A percentile compares a stretch with the other conserved stretches of the same genome.
Evolutionary conservation across 2,797 vertebrate species (phyloP).

Genomic region (Sebastes nivosus): DNA sequence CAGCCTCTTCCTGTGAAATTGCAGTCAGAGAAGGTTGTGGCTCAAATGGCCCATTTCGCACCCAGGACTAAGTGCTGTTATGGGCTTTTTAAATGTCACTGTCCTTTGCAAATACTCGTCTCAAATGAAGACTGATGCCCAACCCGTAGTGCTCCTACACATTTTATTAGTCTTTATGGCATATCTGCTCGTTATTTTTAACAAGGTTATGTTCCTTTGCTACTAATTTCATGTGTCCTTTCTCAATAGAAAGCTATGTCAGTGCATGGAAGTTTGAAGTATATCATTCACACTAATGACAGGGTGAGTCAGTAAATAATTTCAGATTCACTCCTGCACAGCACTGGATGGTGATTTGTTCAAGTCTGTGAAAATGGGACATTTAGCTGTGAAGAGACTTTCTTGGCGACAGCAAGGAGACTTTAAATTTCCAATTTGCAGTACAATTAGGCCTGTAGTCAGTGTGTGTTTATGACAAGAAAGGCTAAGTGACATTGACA

Average conservation of each 20-base stretch:
- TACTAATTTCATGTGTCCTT: slow-evolving; percentile 20
- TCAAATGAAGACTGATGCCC: slow-evolving; percentile 34
- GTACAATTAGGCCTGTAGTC: slow-evolving; percentile 21
- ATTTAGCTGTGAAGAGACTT: slow-evolving; percentile 17
- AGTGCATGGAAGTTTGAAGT: slow-evolving; percentile 24
- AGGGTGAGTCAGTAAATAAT: slow-evolving; percentile 48
- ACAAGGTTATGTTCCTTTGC: slow-evolving; percentile 29
- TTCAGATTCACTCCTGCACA: slow-evolving; percentile 11
- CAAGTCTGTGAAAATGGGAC: slow-evolving; percentile 18
- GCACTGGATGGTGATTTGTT: slow-evolving; percentile 9
- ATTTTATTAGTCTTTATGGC: slow-evolving; percentile 22
- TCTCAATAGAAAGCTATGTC: slow-evolving; percentile 14
- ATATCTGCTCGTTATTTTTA: slow-evolving; percentile 47
- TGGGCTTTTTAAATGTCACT: slow-evolving; percentile 47
- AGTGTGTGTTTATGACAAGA: slow-evolving; percentile 26
- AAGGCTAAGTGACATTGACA: slow-evolving; percentile 24
- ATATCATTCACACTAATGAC: slow-evolving; percentile 48
- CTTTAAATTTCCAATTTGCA: slow-evolving; percentile 38
- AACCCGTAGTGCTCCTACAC: background rate
- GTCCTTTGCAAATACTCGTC: slow-evolving; percentile 34
- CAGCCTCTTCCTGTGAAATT: slow-evolving; percentile 43
- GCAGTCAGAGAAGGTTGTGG: slow-evolving; percentile 34
- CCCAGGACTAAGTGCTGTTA: slow-evolving; percentile 41
- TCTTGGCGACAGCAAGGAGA: background rate
- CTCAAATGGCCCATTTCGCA: slow-evolving; percentile 49